Base-by-base conservation (phyloP, 1,140 invertebrate species). In the Drosophila willistoni region DNA sequence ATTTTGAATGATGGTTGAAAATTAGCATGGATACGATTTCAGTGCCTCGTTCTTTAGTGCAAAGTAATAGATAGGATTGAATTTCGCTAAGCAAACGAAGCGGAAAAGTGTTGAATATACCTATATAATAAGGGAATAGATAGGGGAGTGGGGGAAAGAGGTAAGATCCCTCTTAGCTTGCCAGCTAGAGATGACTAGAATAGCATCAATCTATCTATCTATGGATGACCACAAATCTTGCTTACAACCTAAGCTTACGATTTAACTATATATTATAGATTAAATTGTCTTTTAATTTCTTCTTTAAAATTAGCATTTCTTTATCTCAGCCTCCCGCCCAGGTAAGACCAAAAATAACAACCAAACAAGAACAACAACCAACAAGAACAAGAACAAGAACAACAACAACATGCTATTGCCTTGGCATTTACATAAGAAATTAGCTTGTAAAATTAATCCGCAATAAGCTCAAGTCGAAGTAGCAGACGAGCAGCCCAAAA, bases 361-460 rank as follows among this genome's bases (percentile, higher is more conserved):
- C 9, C 44, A 51, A 51, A 51, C 17, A 51, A 22, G 12, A 17
- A 47, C 9, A 47, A 47, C 7, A 47, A 47, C 7, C 29, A 29
- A 29, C 22, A 25, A 44, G 19, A 22, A 17, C 7, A 44, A 44
- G 2, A 44, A 19, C 44, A n/a, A n/a, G n/a, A 47, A 19, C 44
- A 47, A 79, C 56, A 79, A 79, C 51, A 87, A 83, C 84, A 84
- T 73, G 80, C 67, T 81, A 89, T 67, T 84, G 74, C 51, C 55
- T 29, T 29, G 73, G 71, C 71, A 91, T 91, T 91, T 90, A 91
- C 89, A 91, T 91, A 86, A 84, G 90, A 91, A 91, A 91, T 91
- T 91, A 87, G 85, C 89, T 86, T 86, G 89, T 91, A 90, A 82
- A 91, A 91, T 90, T 91, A 91, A 91, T 91, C 89, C 85, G 75